These are phyloP conservation scores for Mus spicilegus DNA, from an alignment of 2,113 vertebrate genomes.

Conservation along the genomic window DNA sequence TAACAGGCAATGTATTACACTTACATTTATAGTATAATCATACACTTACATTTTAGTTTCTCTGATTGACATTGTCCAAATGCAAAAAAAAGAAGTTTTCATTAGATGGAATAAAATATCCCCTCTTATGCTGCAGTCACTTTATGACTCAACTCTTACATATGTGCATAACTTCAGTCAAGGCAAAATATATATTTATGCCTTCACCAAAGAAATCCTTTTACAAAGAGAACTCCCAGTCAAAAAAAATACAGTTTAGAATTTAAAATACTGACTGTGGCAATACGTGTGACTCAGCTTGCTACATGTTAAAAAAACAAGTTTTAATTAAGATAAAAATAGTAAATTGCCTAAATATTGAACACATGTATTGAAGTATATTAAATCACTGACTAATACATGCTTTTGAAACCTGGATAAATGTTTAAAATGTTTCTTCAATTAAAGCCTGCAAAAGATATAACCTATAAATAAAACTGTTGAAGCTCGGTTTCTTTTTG, in stretches of 20 bases:
- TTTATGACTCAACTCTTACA: constrained; percentile 19
- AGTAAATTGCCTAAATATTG: constrained; percentile 89
- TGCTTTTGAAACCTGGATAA: constrained; percentile 86
- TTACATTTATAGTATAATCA: background rate
- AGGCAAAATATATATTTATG: background rate
- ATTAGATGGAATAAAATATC: background rate
- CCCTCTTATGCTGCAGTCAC: background rate
- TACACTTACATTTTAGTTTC: background rate
- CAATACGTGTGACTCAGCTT: constrained; percentile 83
- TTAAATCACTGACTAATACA: constrained; percentile 87
- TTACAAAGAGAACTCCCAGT: constrained; percentile 74
- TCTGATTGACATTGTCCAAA: background rate
- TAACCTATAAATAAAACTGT: constrained; percentile 84
- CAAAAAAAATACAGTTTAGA: constrained; percentile 82
- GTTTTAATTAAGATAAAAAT: constrained; percentile 89
- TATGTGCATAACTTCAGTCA: background rate
- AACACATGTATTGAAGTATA: constrained; percentile 87
- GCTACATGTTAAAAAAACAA: constrained; percentile 84
- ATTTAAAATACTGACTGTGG: constrained; percentile 77
- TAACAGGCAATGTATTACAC: background rate
- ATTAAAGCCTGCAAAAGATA: constrained; percentile 84
- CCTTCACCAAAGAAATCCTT: constrained; percentile 8
- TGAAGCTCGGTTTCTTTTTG: constrained; percentile 70
- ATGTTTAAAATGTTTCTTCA: constrained; percentile 86
- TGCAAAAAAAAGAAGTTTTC: background rate